phyloP scores from a whole-genome alignment of 2,888 invertebrate species.

The Sminthurides aquaticus region DNA sequence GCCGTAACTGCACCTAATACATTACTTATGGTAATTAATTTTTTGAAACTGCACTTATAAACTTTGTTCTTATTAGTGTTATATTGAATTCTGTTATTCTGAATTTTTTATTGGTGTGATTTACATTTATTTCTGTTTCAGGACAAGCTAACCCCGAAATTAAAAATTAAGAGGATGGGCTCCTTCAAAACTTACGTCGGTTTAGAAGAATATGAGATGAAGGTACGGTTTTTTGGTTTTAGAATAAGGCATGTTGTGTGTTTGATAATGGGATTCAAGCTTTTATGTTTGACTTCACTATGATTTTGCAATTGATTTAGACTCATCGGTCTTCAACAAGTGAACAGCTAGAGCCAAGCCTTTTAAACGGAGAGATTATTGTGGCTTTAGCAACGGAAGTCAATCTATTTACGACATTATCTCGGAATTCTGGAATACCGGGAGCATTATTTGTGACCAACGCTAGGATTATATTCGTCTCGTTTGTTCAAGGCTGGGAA shows the following conservation, averaged over 20 bases:
- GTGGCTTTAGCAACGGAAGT: slow-evolving; percentile 74
- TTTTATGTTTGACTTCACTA: too few relatives aligned
- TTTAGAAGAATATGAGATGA: slow-evolving; percentile 41
- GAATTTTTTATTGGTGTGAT: too few relatives aligned
- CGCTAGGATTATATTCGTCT: slow-evolving; percentile 82
- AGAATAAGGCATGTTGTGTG: slow-evolving; percentile 10
- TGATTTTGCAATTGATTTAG: too few relatives aligned
- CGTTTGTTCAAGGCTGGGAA: slow-evolving; percentile 53
- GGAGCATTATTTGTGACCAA: slow-evolving; percentile 85
- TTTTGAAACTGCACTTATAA: too few relatives aligned
- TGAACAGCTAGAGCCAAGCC: slow-evolving; percentile 37
- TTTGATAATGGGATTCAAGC: background rate
- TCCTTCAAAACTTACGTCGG: slow-evolving; percentile 41
- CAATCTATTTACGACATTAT: slow-evolving; percentile 71
- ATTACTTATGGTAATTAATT: too few relatives aligned
- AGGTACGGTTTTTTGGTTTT: slow-evolving; percentile 21
- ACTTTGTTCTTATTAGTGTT: background rate
- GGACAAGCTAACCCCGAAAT: background rate
- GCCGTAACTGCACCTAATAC: too few relatives aligned
- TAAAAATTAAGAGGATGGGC: slow-evolving; percentile 30
- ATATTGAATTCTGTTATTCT: background rate
- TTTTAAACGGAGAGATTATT: slow-evolving; percentile 65
- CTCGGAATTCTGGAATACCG: slow-evolving; percentile 69
- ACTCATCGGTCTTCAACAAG: too few relatives aligned
- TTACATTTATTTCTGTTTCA: too few relatives aligned